A percentile compares a stretch with the other conserved stretches of the same genome.
Conservation (phyloP, 2,113 vertebrate genomes). For the Oostethus manadensis region DNA sequence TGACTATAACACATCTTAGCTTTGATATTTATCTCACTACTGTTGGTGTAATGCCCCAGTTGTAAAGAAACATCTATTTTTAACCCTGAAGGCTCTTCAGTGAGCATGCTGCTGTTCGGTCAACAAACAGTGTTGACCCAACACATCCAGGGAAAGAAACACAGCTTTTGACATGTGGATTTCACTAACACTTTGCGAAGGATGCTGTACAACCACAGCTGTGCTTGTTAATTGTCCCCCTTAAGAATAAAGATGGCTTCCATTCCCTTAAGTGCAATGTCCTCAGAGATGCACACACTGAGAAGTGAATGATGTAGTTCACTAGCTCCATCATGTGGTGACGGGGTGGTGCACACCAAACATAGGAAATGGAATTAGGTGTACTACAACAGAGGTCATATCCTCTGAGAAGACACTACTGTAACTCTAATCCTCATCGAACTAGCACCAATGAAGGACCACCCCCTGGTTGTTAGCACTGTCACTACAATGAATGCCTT, state of each 20-base stretch:
- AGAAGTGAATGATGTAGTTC: neutral
- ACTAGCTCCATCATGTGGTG: conserved; percentile 22
- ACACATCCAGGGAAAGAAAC: neutral
- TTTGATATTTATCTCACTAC: conserved; percentile 18
- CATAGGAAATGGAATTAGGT: neutral
- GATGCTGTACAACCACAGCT: neutral
- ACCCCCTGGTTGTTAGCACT: conserved; percentile 19
- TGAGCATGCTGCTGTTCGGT: conserved; percentile 7
- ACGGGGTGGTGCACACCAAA: neutral
- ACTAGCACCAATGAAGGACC: conserved; percentile 31
- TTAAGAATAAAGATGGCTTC: neutral
- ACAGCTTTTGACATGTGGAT: neutral
- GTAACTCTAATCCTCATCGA: conserved; percentile 20
- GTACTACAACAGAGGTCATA: conserved; percentile 16
- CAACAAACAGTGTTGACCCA: neutral
- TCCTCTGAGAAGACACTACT: conserved; percentile 26
- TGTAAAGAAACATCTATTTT: conserved; percentile 18
- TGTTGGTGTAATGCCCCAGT: conserved; percentile 14
- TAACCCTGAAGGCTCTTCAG: conserved; percentile 27
- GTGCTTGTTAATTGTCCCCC: neutral
- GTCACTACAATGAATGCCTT: neutral
- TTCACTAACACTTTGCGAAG: neutral
- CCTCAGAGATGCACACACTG: neutral
- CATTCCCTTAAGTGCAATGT: neutral
- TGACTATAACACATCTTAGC: too few species aligned